Evolutionary conservation across 2,113 vertebrate species (phyloP).

Genomic region (Rana temporaria): DNA sequence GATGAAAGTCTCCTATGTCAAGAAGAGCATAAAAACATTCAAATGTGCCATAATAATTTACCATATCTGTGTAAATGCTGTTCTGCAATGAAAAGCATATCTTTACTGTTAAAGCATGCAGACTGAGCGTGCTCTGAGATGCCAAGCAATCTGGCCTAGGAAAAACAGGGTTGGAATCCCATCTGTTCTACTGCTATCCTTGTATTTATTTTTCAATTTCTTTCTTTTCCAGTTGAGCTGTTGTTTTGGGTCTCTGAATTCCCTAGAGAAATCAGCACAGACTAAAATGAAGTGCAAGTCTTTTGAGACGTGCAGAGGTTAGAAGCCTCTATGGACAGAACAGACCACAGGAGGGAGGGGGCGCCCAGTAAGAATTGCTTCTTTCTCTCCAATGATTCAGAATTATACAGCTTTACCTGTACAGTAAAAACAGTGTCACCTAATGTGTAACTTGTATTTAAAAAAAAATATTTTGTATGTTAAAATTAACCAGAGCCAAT

Average conservation of each 20-base stretch:
- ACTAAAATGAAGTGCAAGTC: conserved; percentile 37
- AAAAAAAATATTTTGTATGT: neutral
- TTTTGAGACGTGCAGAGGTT: conserved; percentile 25
- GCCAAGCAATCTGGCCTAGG: neutral
- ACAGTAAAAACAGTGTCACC: neutral
- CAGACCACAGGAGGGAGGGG: neutral
- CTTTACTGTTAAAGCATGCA: neutral
- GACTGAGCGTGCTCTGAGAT: neutral
- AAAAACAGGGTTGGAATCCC: neutral
- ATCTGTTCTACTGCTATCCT: conserved; percentile 9
- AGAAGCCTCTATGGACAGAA: conserved; percentile 21
- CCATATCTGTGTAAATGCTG: neutral
- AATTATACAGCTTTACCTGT: too few relatives aligned
- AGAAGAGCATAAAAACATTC: too few relatives aligned
- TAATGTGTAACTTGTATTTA: neutral
- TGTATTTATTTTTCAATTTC: conserved; percentile 43
- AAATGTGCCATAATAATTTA: too few relatives aligned
- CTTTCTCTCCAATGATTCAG: neutral
- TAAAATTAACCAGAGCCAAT: neutral
- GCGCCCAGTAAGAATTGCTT: neutral
- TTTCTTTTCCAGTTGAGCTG: conserved; percentile 48
- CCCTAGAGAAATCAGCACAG: conserved; percentile 31
- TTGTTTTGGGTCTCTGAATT: conserved; percentile 47
- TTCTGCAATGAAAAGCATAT: too few relatives aligned
- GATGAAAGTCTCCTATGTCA: too few relatives aligned